Conservation (phyloP, 2,888 invertebrate genomes). For the Prosopocoilus inquinatus region DNA sequence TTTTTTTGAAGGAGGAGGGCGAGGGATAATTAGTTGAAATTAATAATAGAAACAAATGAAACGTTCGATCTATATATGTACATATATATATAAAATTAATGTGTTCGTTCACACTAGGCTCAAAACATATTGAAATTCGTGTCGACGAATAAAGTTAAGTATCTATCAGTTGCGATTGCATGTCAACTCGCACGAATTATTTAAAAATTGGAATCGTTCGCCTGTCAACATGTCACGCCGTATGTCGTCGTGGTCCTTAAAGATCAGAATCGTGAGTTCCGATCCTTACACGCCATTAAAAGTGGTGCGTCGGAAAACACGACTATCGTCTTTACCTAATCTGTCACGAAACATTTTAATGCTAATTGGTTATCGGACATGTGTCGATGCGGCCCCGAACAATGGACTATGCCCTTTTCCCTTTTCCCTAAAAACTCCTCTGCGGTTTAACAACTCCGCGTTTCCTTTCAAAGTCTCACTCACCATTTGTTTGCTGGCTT, state of each 20-base stretch:
- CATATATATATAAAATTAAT: too few species aligned
- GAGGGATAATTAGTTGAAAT: neutral
- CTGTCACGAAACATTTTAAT: constrained; percentile 46
- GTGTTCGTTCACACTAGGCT: constrained; percentile 23
- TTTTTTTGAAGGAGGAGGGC: neutral
- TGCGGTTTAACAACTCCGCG: constrained; percentile 46
- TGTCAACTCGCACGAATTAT: constrained; percentile 27
- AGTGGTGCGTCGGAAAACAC: constrained; percentile 8
- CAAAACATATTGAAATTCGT: constrained; percentile 18
- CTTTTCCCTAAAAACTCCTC: constrained; percentile 24
- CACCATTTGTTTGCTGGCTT: constrained; percentile 27
- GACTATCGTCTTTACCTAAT: constrained; percentile 33
- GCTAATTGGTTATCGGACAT: constrained; percentile 47
- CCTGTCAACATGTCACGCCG: constrained; percentile 50
- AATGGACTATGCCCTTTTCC: constrained; percentile 40
- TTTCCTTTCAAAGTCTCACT: constrained; percentile 25
- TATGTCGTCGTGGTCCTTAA: constrained; percentile 38
- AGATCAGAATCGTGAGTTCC: constrained; percentile 11
- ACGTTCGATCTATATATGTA: constrained; percentile 10
- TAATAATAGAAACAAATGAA: constrained; percentile 13
- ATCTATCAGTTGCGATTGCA: constrained; percentile 19
- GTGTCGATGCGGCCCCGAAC: constrained; percentile 43
- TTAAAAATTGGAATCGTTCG: constrained; percentile 39
- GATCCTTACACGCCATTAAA: constrained; percentile 9
- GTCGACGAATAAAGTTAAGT: constrained; percentile 8